These are phyloP conservation scores for Drosophila neocordata DNA, from an alignment of 1,140 invertebrate genomes.

Conservation along the genomic window DNA sequence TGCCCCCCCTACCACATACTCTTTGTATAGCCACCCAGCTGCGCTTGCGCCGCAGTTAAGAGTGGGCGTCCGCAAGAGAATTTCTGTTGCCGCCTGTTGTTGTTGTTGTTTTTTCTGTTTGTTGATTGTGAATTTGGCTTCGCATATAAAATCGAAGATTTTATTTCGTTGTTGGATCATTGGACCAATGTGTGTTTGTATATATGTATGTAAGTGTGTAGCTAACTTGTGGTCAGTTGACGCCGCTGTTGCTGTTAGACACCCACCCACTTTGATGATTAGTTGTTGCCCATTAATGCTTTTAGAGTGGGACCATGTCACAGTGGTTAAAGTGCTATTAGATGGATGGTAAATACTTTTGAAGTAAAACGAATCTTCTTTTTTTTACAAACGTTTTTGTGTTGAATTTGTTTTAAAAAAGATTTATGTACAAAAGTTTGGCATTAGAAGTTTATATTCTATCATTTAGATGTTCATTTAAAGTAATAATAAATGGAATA, in stretches of 20 bases:
- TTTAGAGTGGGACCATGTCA: slow-evolving; percentile 8
- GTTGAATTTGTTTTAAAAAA: too few species aligned
- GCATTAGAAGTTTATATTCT: too few species aligned
- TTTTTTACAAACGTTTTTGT: too few species aligned
- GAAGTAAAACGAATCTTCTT: neutral
- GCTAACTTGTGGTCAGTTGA: slow-evolving; percentile 53
- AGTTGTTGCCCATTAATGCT: slow-evolving; percentile 42
- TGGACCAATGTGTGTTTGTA: slow-evolving; percentile 1
- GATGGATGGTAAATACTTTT: neutral
- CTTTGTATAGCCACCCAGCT: slow-evolving; percentile 23
- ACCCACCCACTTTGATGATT: slow-evolving; percentile 66
- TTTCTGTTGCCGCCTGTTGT: slow-evolving; percentile 26
- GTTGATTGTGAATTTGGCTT: slow-evolving; percentile 53
- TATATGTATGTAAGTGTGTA: neutral
- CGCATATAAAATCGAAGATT: slow-evolving; percentile 72
- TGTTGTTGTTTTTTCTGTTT: slow-evolving; percentile 28
- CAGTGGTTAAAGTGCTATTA: slow-evolving; percentile 30
- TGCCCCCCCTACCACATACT: neutral
- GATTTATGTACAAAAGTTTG: too few species aligned
- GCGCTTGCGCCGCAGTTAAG: slow-evolving; percentile 54
- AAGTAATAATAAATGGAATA: too few species aligned
- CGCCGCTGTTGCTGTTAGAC: slow-evolving; percentile 51
- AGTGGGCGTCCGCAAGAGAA: slow-evolving; percentile 50
- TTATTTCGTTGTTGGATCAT: slow-evolving; percentile 51
- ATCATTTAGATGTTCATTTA: too few species aligned